phyloP scores from a whole-genome alignment of 2,113 vertebrate genomes.

The Mobula hypostoma region DNA sequence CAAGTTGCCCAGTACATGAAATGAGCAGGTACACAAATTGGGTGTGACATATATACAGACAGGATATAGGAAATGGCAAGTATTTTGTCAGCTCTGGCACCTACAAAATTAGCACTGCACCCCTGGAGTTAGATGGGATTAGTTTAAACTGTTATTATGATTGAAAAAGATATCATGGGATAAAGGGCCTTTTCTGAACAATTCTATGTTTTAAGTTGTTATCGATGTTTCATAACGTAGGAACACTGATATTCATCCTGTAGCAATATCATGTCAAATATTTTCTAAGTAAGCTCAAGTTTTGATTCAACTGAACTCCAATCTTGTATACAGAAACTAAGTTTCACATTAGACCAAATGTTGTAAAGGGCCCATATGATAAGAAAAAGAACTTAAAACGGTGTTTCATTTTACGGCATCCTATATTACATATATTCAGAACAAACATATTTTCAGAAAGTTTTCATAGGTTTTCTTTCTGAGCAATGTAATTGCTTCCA shows the following conservation, averaged over 20 bases:
- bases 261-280: neutral
- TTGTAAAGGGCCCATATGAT: neutral
- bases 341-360: neutral
- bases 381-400: too few species aligned
- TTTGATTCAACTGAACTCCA: neutral
- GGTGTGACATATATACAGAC: too few species aligned
- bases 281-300: neutral
- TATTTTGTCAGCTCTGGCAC: too few species aligned
- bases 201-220: neutral
- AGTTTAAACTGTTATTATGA: too few species aligned
- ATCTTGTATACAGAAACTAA: neutral
- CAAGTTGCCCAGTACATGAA: too few species aligned
- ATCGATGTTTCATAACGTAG: neutral
- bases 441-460: neutral
- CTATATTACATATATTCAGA: neutral
- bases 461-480: neutral
- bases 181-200: too few species aligned
- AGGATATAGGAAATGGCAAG: too few species aligned
- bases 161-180: too few species aligned
- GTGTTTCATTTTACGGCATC: neutral
- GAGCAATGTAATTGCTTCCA: neutral
- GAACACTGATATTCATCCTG: neutral
- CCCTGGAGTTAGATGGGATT: too few species aligned
- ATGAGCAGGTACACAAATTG: too few species aligned
- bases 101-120: too few species aligned